Evolutionary conservation across 2,113 vertebrate species (phyloP).

Genomic region (Tinamus guttatus): DNA sequence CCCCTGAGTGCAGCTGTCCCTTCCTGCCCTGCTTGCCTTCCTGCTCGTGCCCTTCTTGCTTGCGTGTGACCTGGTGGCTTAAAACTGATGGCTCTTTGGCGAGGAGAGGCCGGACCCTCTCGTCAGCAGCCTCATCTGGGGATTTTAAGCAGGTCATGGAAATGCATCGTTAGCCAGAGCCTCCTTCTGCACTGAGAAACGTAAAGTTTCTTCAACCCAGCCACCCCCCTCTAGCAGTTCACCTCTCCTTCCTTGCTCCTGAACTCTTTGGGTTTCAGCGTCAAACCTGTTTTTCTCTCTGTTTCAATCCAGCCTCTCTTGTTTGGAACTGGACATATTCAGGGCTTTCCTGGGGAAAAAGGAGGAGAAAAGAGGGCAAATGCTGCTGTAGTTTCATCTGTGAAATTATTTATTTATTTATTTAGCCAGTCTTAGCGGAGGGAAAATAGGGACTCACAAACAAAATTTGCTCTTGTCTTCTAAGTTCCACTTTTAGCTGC

Average conservation of each 20-base stretch:
- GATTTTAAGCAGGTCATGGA: background rate
- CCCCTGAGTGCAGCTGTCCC: slow-evolving; percentile 31
- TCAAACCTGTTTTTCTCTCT: background rate
- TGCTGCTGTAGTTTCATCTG: background rate
- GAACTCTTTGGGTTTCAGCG: rapidly evolving
- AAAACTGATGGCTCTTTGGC: background rate
- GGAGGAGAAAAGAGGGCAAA: background rate
- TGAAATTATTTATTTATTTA: background rate
- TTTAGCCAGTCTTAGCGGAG: background rate
- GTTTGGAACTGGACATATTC: background rate
- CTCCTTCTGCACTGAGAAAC: background rate
- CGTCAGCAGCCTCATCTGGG: background rate
- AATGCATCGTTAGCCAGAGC: background rate
- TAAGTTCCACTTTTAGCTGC: background rate
- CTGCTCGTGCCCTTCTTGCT: background rate
- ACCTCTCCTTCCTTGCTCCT: background rate
- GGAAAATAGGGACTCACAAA: background rate
- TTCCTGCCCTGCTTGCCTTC: background rate
- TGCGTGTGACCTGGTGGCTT: background rate
- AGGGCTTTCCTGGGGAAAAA: background rate
- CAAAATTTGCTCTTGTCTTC: background rate
- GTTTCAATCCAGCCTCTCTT: background rate
- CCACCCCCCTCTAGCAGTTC: background rate
- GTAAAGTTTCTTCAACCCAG: background rate
- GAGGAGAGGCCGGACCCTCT: background rate